Base-by-base conservation (phyloP, 2,113 vertebrate species). In the Willisornis vidua region DNA sequence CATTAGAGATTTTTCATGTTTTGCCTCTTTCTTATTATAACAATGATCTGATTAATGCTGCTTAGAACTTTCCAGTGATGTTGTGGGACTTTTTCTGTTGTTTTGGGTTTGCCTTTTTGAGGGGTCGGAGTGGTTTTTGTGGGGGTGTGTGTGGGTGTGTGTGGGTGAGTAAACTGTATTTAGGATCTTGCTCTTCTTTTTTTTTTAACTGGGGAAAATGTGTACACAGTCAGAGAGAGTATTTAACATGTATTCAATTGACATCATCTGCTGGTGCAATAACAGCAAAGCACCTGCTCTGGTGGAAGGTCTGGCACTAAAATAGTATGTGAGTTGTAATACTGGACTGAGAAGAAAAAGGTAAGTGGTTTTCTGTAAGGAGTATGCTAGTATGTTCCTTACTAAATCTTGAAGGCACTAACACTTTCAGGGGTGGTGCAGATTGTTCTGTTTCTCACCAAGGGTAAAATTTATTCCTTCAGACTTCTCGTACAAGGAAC, bases 401-500 rank as follows among this genome's bases (percentile, higher is more conserved):
- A 9, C 12, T 84, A 52, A 68, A 62, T 77, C 55, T 39, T 62
- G 63, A 43, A 80, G 46, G n/a, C 19, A 71, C 11, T 51, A 68
- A 84, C 33, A 6, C 19, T 87, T 81, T 23, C 19, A 71, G 52
- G 25, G 29, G 29, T 71, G 19, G 25, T 58, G 23, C 41, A 52
- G 17, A 45, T 62, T 66, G 23, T 59, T 84, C 46, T 55, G 14
- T 74, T 91, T 85, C 62, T 89, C 52, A 52, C 43, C 35, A 39
- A 19, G 4, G 10, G 11, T 46, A 23, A 43, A 59, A 71, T 80
- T 77, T n/a, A n/a, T 80, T 71, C 52, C 14, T 89, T 63, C 61
- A 72, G 29, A 29, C 2, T 62, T 51, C 2, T 0, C 1, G 1
- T 54, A n/a, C 65, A 63, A n/a, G 39, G 39, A 59, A 17, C 7